These are phyloP conservation scores for Leptinotarsa tumamoca DNA, from an alignment of 2,888 invertebrate genomes.

Conservation along the genomic window DNA sequence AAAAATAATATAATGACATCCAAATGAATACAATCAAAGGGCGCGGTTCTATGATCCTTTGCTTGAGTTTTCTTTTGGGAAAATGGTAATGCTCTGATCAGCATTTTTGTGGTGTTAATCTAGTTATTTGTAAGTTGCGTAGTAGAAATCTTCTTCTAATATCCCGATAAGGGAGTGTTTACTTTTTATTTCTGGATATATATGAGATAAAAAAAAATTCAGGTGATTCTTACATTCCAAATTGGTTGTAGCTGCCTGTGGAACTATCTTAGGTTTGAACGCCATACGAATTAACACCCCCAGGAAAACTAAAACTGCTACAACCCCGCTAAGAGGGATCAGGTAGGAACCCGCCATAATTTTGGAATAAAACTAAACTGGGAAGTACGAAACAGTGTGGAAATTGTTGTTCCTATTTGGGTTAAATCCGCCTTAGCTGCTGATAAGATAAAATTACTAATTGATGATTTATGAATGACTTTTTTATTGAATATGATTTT, in stretches of 20 bases:
- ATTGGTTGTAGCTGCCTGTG: neutral
- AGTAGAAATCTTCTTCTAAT: too few relatives aligned
- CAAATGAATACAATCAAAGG: too few relatives aligned
- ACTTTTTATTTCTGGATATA: too few relatives aligned
- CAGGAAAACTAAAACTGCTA: neutral
- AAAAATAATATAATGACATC: too few relatives aligned
- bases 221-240: neutral
- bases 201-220: neutral
- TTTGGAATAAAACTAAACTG: neutral
- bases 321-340: neutral
- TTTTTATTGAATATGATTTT: slow-evolving; percentile 1
- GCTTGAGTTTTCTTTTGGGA: too few relatives aligned
- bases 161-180: too few relatives aligned
- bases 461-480: slow-evolving; percentile 5
- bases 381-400: neutral
- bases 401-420: neutral
- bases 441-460: slow-evolving; percentile 14
- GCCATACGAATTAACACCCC: neutral
- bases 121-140: too few relatives aligned
- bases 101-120: too few relatives aligned
- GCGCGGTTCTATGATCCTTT: too few relatives aligned
- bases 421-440: slow-evolving; percentile 4
- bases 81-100: too few relatives aligned
- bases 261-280: neutral
- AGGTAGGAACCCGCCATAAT: neutral